Base-by-base conservation (phyloP, 2,888 invertebrate species). In the Cantharis rufa region DNA sequence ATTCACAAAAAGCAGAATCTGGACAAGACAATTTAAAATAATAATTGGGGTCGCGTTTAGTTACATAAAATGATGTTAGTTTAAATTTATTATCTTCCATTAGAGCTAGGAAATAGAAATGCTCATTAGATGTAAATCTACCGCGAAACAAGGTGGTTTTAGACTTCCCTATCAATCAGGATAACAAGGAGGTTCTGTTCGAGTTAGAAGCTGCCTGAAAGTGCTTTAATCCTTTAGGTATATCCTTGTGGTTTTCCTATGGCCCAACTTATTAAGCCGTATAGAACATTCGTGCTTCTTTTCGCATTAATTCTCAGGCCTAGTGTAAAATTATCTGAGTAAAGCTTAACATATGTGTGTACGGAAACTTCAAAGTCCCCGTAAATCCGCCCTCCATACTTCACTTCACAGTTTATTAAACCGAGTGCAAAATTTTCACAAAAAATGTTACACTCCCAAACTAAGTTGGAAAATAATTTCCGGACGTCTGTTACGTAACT, bases 191-290 rank as follows among this genome's bases (percentile, higher is more conserved):
- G 75, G 75, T 71, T 75, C 71, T 71, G 69, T 71, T 62, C 61
- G 72, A 76, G 72, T 72, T 76, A 64, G 69, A 72, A 76, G 72
- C 76, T 69, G 70, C 62, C 62, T 24, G 72, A 76, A 76, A 72
- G 72, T 76, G 64, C 71, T 71, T 72, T 72, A 76, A 72, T 72
- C 76, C 76, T 76, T 76, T 76, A 76, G 72, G 76, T 76, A 76
- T 69, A 71, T 72, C 63, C 76, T 76, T 69, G 72, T 69, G 76
- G 76, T 76, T 76, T 76, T 76, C 76, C 76, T 28, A 15, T 32
- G 62, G 27, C 69, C 66, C 74, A 69, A 69, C 13, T 32, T 66
- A 66, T 62, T 62, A 69, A 69, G 73, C 73, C 18, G 16, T 69
- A 32, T 24, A 16, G 27, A 73, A 69, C 62, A 27, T 62, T 69